phyloP scores from a whole-genome alignment of 2,888 invertebrate species.

The Trachelus tabidus region DNA sequence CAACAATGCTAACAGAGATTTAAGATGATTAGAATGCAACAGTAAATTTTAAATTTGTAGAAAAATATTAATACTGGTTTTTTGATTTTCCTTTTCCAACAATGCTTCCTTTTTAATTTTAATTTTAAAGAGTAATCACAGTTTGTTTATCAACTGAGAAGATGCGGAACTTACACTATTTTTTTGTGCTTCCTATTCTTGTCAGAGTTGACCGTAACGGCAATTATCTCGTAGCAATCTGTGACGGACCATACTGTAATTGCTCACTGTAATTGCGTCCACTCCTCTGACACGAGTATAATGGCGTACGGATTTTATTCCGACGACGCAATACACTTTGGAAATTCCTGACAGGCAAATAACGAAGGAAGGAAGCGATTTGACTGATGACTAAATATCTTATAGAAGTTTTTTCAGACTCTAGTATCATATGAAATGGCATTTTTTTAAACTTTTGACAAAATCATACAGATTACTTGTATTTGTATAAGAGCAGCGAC shows the following conservation, averaged over 20 bases:
- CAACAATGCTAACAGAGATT: neutral
- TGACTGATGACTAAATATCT: neutral
- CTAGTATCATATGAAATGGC: too few relatives aligned
- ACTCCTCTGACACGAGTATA: neutral
- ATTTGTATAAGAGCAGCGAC: neutral
- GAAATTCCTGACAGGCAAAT: neutral
- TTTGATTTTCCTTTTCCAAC: neutral
- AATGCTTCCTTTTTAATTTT: neutral
- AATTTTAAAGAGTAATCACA: too few relatives aligned
- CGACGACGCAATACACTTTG: neutral
- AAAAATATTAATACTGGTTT: neutral
- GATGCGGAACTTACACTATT: neutral
- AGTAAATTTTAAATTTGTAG: neutral
- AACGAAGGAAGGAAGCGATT: neutral
- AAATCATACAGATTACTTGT: neutral
- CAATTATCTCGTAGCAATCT: constrained; percentile 48
- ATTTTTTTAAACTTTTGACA: neutral
- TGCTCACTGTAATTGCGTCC: constrained; percentile 38
- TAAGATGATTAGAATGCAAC: neutral
- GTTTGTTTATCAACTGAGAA: neutral
- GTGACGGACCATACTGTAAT: constrained; percentile 38
- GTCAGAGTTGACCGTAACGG: constrained; percentile 31
- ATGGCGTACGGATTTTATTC: neutral
- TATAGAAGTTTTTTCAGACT: neutral
- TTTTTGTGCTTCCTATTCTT: neutral